Conservation (phyloP, 2,113 vertebrate genomes). For the Anoplopoma fimbria region DNA sequence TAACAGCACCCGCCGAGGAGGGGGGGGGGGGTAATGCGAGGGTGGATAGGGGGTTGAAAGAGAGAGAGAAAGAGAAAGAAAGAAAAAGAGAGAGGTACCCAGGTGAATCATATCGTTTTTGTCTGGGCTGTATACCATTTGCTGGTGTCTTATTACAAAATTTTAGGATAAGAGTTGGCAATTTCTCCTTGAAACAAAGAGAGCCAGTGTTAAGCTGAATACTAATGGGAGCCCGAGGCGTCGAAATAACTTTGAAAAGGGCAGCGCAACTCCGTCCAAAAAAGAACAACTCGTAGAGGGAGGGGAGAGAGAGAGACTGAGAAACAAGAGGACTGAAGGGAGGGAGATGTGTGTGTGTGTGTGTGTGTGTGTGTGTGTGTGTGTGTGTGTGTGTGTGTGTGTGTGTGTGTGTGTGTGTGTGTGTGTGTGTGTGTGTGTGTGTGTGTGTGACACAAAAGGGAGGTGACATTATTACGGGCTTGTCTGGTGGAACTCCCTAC, state of each 20-base stretch:
- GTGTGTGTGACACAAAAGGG: not conserved
- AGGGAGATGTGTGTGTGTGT: constrained; percentile 3
- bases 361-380: not conserved
- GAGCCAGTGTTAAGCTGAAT: constrained; percentile 67
- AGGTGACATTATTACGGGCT: constrained; percentile 36
- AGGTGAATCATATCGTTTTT: constrained; percentile 65
- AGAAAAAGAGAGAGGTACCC: constrained; percentile 26
- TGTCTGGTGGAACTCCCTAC: constrained; percentile 40
- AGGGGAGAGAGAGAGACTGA: constrained; percentile 26
- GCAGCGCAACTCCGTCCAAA: constrained; percentile 71
- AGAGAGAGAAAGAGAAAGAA: constrained; percentile 3
- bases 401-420: not conserved
- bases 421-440: constrained; percentile 10
- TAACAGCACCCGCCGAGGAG: constrained; percentile 46
- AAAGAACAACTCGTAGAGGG: constrained; percentile 55
- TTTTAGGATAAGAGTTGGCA: constrained; percentile 71
- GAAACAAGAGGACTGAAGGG: not conserved
- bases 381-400: constrained; percentile 5
- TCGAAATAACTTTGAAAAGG: constrained; percentile 79
- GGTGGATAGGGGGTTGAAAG: constrained; percentile 12
- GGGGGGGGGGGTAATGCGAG: not conserved
- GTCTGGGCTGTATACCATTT: constrained; percentile 61
- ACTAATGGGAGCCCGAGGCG: constrained; percentile 75
- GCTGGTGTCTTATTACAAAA: constrained; percentile 69
- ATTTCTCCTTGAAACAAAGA: constrained; percentile 81